phyloP scores from a whole-genome alignment of 2,888 invertebrate species.

The Kuschelorhynchus macadamiae region DNA sequence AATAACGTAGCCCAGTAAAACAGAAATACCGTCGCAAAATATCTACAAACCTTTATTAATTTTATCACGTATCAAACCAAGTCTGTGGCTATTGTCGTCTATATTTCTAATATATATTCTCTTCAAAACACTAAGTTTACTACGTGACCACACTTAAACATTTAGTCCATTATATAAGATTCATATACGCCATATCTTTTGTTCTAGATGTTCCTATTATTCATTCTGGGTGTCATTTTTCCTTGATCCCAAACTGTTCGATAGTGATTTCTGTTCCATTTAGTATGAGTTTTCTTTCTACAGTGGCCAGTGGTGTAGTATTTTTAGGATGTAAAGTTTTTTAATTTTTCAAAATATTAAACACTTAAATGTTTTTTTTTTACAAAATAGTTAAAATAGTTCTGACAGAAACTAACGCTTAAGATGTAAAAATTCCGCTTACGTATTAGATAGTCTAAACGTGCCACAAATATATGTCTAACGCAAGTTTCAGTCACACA shows the following conservation, averaged over 20 bases:
- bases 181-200: conserved; percentile 27
- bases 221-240: conserved; percentile 20
- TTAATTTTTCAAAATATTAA: too few relatives aligned
- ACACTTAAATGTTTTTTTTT: too few relatives aligned
- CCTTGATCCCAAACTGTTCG: conserved; percentile 20
- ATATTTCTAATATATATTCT: conserved; percentile 47
- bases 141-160: conserved; percentile 39
- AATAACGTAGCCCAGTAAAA: too few relatives aligned
- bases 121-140: conserved; percentile 41
- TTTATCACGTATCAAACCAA: conserved; percentile 25
- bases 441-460: too few relatives aligned
- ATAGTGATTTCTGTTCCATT: conserved; percentile 30
- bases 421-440: too few relatives aligned
- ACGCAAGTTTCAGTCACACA: too few relatives aligned
- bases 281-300: background rate
- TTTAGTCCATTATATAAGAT: conserved; percentile 26
- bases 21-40: too few relatives aligned
- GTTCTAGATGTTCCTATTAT: conserved; percentile 20
- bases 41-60: too few relatives aligned
- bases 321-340: too few relatives aligned
- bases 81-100: conserved; percentile 35
- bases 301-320: conserved; percentile 11
- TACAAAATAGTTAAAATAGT: too few relatives aligned
- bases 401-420: too few relatives aligned
- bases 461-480: too few relatives aligned